Percentiles rank a stretch among this genome's conserved stretches.
Conservation (phyloP, 2,888 invertebrate genomes). For the Pyralis farinalis region DNA sequence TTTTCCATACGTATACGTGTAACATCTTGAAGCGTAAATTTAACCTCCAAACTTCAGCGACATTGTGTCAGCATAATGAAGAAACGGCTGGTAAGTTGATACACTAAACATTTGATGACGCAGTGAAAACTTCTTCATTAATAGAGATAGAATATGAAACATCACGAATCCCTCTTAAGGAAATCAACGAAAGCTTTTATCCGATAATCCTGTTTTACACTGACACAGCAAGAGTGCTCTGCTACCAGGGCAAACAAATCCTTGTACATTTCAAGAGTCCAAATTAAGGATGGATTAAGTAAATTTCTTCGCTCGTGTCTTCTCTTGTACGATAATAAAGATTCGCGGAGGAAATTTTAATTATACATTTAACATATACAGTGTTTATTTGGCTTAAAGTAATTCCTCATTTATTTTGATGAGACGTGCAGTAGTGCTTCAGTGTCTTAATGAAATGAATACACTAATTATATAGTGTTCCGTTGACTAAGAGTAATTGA, state of each 20-base stretch:
- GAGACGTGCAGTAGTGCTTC: no score
- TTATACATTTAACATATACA: constrained; percentile 7
- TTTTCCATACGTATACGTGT: no score
- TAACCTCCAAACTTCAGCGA: no score
- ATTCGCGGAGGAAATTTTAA: constrained; percentile 11
- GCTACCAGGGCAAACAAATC: constrained; percentile 54
- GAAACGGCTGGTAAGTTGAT: no score
- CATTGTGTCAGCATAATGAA: no score
- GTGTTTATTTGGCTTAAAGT: no score
- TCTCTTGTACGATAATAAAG: constrained; percentile 24
- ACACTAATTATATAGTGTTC: no score
- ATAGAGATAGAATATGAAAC: constrained; percentile 42
- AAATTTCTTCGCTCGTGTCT: constrained; percentile 51
- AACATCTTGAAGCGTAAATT: no score
- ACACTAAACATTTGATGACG: no score
- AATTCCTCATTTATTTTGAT: no score
- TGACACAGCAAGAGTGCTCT: constrained; percentile 52
- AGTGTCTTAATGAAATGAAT: no score
- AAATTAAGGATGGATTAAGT: constrained; percentile 63
- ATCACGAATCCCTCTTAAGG: constrained; percentile 33
- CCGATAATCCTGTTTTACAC: constrained; percentile 60
- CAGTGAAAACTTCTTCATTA: constrained; percentile 15
- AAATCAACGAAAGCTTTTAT: constrained; percentile 32
- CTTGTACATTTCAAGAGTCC: constrained; percentile 53
- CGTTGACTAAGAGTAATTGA: no score